A percentile compares a stretch with the other conserved stretches of the same genome.
Evolutionary conservation across 1,140 invertebrate genomes (phyloP).

Genomic region (Laupala kohalensis): DNA sequence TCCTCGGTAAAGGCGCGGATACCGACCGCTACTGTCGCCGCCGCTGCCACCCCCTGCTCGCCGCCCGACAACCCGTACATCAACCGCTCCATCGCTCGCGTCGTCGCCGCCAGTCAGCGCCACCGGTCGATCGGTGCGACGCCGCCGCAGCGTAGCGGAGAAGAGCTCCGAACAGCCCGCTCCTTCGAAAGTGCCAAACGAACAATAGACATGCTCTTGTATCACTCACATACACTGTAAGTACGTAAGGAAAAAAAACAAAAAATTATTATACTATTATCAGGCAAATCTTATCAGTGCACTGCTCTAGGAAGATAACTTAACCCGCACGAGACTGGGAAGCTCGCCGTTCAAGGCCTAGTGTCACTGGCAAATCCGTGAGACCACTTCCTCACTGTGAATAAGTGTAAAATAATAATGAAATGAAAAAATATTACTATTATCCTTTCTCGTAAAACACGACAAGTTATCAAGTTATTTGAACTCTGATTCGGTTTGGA

Average conservation of each 20-base stretch:
- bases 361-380: background rate
- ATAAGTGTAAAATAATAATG: background rate
- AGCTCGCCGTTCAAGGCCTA: background rate
- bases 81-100: background rate
- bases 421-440: background rate
- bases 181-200: background rate
- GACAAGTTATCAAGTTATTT: background rate
- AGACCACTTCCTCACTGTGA: background rate
- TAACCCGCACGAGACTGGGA: background rate
- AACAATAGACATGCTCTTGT: background rate
- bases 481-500: background rate
- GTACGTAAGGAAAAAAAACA: background rate
- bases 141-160: too few species aligned
- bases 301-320: background rate
- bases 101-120: too few species aligned
- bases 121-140: too few species aligned
- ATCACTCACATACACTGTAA: background rate
- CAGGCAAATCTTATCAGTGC: background rate
- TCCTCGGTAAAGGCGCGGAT: background rate
- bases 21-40: too few species aligned
- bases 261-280: background rate
- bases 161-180: too few species aligned
- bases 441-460: background rate
- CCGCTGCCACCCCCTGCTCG: background rate
- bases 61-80: too few species aligned